A percentile compares a stretch with the other conserved stretches of the same genome.
Evolutionary conservation across 2,888 invertebrate species (phyloP).

Genomic region (Epinotia ramella): DNA sequence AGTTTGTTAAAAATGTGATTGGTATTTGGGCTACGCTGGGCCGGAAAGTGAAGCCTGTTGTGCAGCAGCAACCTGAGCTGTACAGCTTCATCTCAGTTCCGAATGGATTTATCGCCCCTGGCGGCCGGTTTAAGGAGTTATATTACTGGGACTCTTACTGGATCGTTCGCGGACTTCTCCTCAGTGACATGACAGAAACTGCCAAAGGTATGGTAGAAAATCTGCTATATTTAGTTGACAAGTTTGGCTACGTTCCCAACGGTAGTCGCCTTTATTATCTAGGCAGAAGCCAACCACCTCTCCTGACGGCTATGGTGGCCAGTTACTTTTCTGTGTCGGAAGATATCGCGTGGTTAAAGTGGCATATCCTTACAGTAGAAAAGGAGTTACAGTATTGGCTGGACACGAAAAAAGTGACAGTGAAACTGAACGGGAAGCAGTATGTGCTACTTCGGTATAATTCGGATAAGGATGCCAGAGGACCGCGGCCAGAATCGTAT

Average conservation of each 20-base stretch:
- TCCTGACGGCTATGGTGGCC: conserved; percentile 89
- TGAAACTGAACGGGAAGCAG: conserved; percentile 79
- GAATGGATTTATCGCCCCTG: conserved; percentile 88
- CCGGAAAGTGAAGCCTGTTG: conserved; percentile 85
- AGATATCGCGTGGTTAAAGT: conserved; percentile 87
- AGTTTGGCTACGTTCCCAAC: conserved; percentile 90
- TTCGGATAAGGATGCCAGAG: conserved; percentile 79
- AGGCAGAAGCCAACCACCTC: conserved; percentile 89
- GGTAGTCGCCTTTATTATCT: conserved; percentile 92
- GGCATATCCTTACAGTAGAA: conserved; percentile 85
- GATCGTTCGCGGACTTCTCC: conserved; percentile 91
- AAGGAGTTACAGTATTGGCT: conserved; percentile 89
- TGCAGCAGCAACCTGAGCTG: conserved; percentile 79
- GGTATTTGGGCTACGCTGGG: conserved; percentile 87
- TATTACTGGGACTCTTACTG: conserved; percentile 97
- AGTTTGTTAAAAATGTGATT: conserved; percentile 87
- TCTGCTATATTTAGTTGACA: conserved; percentile 89
- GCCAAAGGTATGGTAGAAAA: conserved; percentile 93
- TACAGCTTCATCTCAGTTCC: conserved; percentile 90
- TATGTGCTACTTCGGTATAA: conserved; percentile 87
- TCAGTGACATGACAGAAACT: conserved; percentile 91
- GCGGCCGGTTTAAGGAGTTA: conserved; percentile 90
- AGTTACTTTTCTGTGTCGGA: conserved; percentile 88
- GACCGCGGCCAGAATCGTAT: conserved; percentile 91
- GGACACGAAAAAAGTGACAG: conserved; percentile 82